Evolutionary conservation across 2,113 vertebrate genomes (phyloP).

Genomic region (Podarcis cretensis): DNA sequence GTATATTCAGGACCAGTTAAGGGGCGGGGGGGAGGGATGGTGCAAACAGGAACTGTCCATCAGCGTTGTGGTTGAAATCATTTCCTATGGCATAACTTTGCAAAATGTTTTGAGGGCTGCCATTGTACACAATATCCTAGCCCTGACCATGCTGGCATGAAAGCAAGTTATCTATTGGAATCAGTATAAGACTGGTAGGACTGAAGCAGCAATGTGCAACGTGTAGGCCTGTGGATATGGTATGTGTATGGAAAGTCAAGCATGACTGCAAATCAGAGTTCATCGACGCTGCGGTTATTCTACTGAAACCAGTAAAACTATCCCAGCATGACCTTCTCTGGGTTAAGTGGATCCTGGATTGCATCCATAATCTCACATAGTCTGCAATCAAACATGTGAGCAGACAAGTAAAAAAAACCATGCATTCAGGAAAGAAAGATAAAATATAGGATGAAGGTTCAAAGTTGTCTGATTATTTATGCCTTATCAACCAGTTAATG

Average conservation of each 20-base stretch:
- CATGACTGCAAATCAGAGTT: neutral
- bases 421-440: neutral
- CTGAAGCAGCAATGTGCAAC: neutral
- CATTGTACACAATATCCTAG: neutral
- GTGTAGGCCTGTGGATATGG: neutral
- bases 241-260: neutral
- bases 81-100: neutral
- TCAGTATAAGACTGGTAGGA: neutral
- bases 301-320: neutral
- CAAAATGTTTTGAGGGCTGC: neutral
- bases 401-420: neutral
- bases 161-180: neutral
- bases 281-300: neutral
- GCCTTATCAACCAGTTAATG: neutral
- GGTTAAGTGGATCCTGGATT: neutral
- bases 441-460: neutral
- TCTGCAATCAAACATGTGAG: neutral
- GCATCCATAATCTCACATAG: neutral
- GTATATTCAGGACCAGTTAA: too few species aligned
- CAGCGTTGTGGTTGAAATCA: neutral
- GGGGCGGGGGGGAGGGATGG: too few species aligned
- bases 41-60: neutral
- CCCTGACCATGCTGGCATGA: neutral
- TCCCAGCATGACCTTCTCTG: neutral
- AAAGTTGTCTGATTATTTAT: neutral